Conservation (phyloP, 2,888 invertebrate species). For the Sympetrum striolatum region DNA sequence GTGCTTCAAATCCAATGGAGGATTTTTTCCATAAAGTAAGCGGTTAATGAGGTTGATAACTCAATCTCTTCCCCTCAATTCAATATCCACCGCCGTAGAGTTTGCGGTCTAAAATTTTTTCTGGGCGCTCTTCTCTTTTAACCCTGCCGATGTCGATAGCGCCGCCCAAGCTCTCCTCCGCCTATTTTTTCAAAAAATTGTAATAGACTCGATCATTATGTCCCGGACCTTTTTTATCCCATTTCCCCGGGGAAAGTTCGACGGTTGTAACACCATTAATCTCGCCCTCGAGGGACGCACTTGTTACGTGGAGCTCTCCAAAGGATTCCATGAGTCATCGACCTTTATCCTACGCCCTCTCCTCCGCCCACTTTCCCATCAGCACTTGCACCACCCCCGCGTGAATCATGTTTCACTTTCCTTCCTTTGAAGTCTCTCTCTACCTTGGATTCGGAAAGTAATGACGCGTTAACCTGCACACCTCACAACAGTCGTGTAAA, state of each 20-base stretch:
- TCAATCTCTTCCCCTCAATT: too few relatives aligned
- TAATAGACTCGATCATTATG: neutral
- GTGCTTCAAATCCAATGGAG: too few relatives aligned
- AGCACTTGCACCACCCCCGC: neutral
- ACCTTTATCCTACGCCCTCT: neutral
- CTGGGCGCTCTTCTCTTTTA: neutral
- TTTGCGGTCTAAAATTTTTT: too few relatives aligned
- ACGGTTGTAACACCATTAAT: neutral
- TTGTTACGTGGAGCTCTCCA: neutral
- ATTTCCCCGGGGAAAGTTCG: neutral
- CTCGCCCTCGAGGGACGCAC: neutral
- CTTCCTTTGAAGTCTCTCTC: neutral
- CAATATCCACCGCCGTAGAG: too few relatives aligned
- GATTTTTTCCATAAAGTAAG: too few relatives aligned
- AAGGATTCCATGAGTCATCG: neutral
- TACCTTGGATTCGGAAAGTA: too few relatives aligned
- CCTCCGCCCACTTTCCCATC: neutral
- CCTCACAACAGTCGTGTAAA: too few relatives aligned
- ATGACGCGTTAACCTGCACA: too few relatives aligned
- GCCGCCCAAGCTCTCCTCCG: too few relatives aligned
- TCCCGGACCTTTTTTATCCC: neutral
- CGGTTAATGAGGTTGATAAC: too few relatives aligned
- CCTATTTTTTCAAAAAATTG: neutral
- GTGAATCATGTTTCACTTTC: neutral
- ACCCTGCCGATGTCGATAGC: neutral